A percentile compares a stretch with the other conserved stretches of the same genome.
phyloP scores from a whole-genome alignment of 1,140 invertebrate genomes.

The Bombus consobrinus region DNA sequence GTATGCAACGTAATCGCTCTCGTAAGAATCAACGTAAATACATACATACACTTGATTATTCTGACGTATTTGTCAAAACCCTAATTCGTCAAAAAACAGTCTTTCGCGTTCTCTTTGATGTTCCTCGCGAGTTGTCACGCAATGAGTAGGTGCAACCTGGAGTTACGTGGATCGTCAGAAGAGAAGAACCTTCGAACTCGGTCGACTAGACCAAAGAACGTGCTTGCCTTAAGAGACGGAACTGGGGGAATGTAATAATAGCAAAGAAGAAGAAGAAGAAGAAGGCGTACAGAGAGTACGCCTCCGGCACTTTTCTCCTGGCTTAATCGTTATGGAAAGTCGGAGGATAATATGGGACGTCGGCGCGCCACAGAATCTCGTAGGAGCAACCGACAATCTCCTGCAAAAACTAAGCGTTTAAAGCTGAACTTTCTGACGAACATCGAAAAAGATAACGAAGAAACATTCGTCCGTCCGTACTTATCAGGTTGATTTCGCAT shows the following conservation, averaged over 20 bases:
- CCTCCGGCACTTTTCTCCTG: constrained; percentile 62
- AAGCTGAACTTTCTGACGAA: background rate
- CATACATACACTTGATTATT: too few species aligned
- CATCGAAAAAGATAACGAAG: too few species aligned
- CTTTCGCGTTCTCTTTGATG: too few species aligned
- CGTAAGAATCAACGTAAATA: too few species aligned
- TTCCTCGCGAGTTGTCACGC: too few species aligned
- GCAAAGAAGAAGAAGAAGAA: constrained; percentile 17
- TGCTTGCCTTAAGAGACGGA: background rate
- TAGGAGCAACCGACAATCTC: constrained; percentile 23
- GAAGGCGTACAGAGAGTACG: constrained; percentile 31
- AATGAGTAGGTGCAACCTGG: too few species aligned
- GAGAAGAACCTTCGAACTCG: background rate
- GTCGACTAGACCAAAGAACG: background rate
- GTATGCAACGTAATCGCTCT: too few species aligned
- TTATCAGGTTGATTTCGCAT: too few species aligned
- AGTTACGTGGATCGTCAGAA: background rate
- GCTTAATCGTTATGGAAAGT: constrained; percentile 73
- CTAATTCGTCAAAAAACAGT: too few species aligned
- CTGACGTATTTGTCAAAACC: too few species aligned
- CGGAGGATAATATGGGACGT: constrained; percentile 68
- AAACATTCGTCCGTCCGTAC: too few species aligned
- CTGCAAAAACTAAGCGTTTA: background rate
- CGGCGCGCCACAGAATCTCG: constrained; percentile 41
- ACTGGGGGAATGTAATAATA: constrained; percentile 46